phyloP scores from a whole-genome alignment of 2,888 invertebrate genomes.

The Omphaloscelis lunosa region DNA sequence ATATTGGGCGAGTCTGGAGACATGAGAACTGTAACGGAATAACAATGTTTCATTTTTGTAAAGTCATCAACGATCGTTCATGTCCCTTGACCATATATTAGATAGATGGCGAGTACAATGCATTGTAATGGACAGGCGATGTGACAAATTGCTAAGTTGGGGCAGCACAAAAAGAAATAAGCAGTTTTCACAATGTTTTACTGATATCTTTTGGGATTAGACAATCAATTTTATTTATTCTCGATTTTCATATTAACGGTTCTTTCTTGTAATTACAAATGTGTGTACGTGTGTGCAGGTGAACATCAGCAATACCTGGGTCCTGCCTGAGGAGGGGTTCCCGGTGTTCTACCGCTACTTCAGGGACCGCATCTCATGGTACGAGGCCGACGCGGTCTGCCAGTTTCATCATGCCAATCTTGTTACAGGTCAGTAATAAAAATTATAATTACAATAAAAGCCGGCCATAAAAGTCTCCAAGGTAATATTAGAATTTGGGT shows the following conservation, averaged over 20 bases:
- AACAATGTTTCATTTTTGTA: conserved; percentile 1
- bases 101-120: conserved; percentile 39
- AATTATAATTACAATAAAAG: background rate
- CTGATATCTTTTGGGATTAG: background rate
- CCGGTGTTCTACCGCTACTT: conserved; percentile 96
- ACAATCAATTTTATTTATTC: background rate
- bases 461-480: conserved; percentile 6
- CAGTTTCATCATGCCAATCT: conserved; percentile 95
- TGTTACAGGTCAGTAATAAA: conserved; percentile 92
- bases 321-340: conserved; percentile 95
- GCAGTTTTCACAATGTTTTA: conserved; percentile 5
- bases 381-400: conserved; percentile 95
- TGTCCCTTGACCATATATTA: conserved; percentile 14
- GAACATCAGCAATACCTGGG: conserved; percentile 96
- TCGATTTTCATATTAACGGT: background rate
- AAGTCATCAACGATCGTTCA: background rate
- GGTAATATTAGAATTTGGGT: conserved; percentile 36
- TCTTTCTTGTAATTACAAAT: background rate
- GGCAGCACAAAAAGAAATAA: background rate
- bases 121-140: conserved; percentile 29
- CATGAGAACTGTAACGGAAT: conserved; percentile 13
- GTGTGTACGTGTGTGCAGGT: conserved; percentile 89
- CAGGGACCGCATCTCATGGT: conserved; percentile 96
- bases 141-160: conserved; percentile 38
- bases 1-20: conserved; percentile 30